Conservation (phyloP, 2,113 vertebrate genomes). For the Drymodes brunneopygia region DNA sequence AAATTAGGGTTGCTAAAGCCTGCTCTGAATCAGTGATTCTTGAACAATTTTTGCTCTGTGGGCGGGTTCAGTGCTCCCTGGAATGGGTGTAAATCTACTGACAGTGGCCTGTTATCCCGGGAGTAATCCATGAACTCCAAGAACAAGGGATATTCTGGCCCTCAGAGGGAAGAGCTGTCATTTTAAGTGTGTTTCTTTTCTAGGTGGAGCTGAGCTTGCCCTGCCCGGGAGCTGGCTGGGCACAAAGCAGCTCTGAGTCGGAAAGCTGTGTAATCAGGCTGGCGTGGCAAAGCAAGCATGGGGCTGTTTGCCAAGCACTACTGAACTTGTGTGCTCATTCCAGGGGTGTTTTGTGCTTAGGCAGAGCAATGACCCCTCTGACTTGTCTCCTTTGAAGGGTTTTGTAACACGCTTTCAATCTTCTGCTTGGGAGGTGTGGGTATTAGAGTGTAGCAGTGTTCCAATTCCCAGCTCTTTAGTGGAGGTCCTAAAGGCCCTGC, state of each 20-base stretch:
- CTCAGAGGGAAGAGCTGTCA: neutral
- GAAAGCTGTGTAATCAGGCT: neutral
- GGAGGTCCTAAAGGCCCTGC: neutral
- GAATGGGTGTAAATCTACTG: neutral
- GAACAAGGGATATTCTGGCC: neutral
- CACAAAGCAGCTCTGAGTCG: neutral
- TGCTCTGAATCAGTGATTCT: neutral
- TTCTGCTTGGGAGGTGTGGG: neutral
- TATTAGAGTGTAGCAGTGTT: accelerated
- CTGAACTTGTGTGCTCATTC: neutral
- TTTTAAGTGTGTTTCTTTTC: neutral
- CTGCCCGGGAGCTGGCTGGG: neutral
- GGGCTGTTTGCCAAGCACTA: neutral
- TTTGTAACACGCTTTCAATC: neutral
- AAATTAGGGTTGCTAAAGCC: neutral
- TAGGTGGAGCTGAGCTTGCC: neutral
- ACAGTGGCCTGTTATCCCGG: neutral
- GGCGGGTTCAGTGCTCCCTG: accelerated
- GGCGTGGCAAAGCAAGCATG: neutral
- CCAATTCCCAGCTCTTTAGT: accelerated
- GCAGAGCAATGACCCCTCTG: neutral
- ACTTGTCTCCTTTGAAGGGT: neutral
- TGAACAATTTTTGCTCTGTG: neutral
- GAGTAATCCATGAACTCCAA: neutral
- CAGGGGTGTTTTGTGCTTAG: neutral